Conservation (phyloP, 2,797 vertebrate genomes). For the Arnoldichthys spilopterus region DNA sequence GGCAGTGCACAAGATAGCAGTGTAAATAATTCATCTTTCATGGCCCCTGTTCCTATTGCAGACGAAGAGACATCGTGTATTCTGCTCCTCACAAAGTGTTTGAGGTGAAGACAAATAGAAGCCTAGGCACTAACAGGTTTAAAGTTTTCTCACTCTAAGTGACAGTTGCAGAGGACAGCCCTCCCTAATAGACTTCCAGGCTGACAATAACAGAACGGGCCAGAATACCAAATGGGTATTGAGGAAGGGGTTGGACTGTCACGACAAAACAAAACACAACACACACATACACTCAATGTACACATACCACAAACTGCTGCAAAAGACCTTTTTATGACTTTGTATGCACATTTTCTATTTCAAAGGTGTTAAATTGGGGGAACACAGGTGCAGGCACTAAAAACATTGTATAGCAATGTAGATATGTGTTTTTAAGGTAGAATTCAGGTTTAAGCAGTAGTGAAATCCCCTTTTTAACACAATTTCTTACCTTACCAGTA, state of each 20-base stretch:
- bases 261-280: constrained; percentile 1
- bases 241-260: constrained; percentile 19
- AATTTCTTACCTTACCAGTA: neutral
- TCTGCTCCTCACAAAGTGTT: constrained; percentile 52
- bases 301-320: neutral
- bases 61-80: constrained; percentile 47
- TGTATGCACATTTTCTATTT: neutral
- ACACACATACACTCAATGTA: neutral
- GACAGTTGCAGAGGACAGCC: constrained; percentile 47
- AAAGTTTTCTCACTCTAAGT: constrained; percentile 55
- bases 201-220: constrained; percentile 47
- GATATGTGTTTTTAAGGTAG: neutral
- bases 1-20: constrained; percentile 52
- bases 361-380: neutral
- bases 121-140: constrained; percentile 45
- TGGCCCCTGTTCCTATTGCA: constrained; percentile 55
- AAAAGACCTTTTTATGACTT: neutral
- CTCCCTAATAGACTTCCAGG: constrained; percentile 45
- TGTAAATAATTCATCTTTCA: constrained; percentile 64
- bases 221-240: constrained; percentile 36
- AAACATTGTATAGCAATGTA: neutral
- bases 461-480: too few species aligned
- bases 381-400: neutral
- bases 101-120: constrained; percentile 59
- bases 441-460: neutral